A percentile compares a stretch with the other conserved stretches of the same genome.
Evolutionary conservation across 2,888 invertebrate species (phyloP).

Genomic region (Bhutanitis thaidina): DNA sequence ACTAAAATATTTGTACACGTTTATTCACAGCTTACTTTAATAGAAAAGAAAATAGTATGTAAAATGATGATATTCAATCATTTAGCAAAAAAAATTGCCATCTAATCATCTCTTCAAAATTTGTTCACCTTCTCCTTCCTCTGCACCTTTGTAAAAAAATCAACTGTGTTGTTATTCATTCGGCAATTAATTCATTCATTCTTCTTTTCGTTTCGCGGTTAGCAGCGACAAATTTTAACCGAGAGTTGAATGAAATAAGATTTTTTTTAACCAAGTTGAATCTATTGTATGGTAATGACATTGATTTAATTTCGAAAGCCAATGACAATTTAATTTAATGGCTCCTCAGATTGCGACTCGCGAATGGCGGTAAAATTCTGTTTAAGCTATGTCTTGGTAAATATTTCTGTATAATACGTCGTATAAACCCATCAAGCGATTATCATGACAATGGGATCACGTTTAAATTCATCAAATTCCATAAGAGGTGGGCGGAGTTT

Average conservation of each 20-base stretch:
- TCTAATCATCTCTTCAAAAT: too few species aligned
- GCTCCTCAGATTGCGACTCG: neutral
- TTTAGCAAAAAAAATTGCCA: too few species aligned
- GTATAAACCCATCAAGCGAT: constrained; percentile 11
- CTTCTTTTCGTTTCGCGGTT: constrained; percentile 17
- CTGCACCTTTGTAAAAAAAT: too few species aligned
- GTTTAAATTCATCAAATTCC: constrained; percentile 12
- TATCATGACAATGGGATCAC: constrained; percentile 15
- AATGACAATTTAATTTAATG: neutral
- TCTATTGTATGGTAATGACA: constrained; percentile 19
- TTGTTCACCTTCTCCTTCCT: too few species aligned
- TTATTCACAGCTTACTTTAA: too few species aligned
- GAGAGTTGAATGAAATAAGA: too few species aligned
- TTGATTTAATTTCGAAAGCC: neutral
- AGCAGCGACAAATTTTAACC: constrained; percentile 15
- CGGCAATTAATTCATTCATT: neutral
- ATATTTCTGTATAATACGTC: constrained; percentile 1
- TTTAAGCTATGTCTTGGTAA: neutral
- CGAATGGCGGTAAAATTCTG: too few species aligned
- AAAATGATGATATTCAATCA: too few species aligned
- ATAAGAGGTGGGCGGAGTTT: constrained; percentile 14
- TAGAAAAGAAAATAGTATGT: too few species aligned
- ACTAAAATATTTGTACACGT: too few species aligned
- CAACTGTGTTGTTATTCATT: neutral
- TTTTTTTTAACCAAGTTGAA: too few species aligned